Conservation (phyloP, 2,888 invertebrate species). For the Drosophila hamatofila region DNA sequence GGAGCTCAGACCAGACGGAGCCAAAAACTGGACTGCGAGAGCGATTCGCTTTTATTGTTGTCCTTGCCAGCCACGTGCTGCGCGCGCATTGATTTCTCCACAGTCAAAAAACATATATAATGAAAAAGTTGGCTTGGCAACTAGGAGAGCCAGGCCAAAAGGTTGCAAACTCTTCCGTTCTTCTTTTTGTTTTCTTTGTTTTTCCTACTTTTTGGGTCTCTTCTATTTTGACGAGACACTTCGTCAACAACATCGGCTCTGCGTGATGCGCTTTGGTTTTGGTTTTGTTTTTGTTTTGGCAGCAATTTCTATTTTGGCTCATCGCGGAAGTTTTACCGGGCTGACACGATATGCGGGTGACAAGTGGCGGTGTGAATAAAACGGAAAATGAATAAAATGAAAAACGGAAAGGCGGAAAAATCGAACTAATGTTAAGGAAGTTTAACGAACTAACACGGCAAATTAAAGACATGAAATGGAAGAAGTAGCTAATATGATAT, state of each 20-base stretch:
- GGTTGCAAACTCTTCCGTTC: conserved; percentile 5
- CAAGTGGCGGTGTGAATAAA: conserved; percentile 13
- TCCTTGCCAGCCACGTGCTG: conserved; percentile 84
- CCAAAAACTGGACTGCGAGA: conserved; percentile 35
- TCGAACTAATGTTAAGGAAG: conserved; percentile 30
- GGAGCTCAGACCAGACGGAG: conserved; percentile 53
- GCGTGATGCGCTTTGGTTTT: conserved; percentile 38
- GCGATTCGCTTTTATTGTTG: conserved; percentile 35
- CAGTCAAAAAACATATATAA: neutral
- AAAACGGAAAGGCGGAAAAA: conserved; percentile 18
- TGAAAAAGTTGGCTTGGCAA: conserved; percentile 45
- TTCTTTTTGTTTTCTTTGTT: neutral
- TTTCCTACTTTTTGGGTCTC: conserved; percentile 19
- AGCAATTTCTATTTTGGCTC: conserved; percentile 56
- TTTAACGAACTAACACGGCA: conserved; percentile 32
- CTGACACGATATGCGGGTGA: conserved; percentile 29
- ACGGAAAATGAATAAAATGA: conserved; percentile 4
- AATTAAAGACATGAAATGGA: conserved; percentile 43
- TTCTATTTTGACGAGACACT: conserved; percentile 58
- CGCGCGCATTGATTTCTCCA: conserved; percentile 83
- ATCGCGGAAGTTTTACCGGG: conserved; percentile 55
- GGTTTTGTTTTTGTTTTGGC: conserved; percentile 35
- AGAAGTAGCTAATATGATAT: neutral
- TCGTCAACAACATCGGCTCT: conserved; percentile 58
- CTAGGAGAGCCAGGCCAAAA: conserved; percentile 30